Evolutionary conservation across 2,888 invertebrate species (phyloP).

Genomic region (Escarpia spicata): DNA sequence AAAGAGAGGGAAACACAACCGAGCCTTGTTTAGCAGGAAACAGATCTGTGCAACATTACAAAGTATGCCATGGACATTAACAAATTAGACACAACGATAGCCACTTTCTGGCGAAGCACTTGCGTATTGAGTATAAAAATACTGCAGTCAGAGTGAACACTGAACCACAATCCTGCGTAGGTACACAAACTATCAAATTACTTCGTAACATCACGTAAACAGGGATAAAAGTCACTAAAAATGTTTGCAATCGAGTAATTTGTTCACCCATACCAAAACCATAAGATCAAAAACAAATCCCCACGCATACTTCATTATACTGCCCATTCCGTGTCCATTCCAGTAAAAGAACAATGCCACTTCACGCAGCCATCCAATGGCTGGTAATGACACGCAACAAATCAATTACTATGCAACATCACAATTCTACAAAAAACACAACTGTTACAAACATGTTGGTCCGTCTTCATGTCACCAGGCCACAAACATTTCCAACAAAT

Average conservation of each 20-base stretch:
- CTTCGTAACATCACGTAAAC: not conserved
- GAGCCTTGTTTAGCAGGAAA: not conserved
- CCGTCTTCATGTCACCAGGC: not conserved
- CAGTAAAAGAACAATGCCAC: no score
- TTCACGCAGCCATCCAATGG: no score
- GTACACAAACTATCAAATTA: not conserved
- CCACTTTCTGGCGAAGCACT: not conserved
- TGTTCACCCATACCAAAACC: not conserved
- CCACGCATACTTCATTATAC: not conserved
- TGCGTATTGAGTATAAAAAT: not conserved
- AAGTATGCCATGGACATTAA: not conserved
- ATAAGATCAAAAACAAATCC: not conserved
- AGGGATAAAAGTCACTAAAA: not conserved
- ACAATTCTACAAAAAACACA: not conserved
- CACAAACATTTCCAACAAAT: not conserved
- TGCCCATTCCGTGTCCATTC: no score
- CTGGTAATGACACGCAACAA: not conserved
- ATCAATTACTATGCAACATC: not conserved
- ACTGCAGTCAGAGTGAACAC: not conserved
- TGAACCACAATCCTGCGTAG: constrained; percentile 6
- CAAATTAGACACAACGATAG: not conserved
- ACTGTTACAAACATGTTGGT: not conserved
- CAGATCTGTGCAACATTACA: not conserved
- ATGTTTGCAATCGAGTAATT: not conserved
- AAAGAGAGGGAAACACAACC: not conserved